These are phyloP conservation scores for Fundulus diaphanus DNA, from an alignment of 2,797 vertebrate genomes.

Conservation along the genomic window DNA sequence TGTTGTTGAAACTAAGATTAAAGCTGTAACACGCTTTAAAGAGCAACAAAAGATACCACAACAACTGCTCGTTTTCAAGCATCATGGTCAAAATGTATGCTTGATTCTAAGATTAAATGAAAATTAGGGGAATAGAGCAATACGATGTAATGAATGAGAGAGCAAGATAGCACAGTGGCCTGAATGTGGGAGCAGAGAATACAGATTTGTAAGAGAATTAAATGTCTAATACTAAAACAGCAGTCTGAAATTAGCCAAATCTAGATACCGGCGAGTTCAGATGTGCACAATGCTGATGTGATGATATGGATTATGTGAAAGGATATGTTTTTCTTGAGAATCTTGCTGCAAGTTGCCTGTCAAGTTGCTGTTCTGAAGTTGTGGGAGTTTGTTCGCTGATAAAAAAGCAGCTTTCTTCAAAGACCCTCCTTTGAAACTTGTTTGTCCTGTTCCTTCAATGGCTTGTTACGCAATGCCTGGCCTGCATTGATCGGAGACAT, in stretches of 20 bases:
- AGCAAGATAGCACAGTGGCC: background rate
- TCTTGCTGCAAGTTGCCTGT: conserved; percentile 4
- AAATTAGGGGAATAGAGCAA: background rate
- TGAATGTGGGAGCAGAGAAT: background rate
- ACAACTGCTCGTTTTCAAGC: background rate
- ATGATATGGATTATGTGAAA: background rate
- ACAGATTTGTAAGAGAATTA: background rate
- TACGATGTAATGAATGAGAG: background rate
- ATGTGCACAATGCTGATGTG: background rate
- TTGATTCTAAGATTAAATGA: background rate
- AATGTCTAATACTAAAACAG: background rate
- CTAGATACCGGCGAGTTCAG: background rate
- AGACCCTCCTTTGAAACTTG: conserved; percentile 18
- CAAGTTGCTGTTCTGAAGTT: conserved; percentile 2
- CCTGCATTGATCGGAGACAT: conserved; percentile 1
- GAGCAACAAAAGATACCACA: background rate
- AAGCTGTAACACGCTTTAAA: background rate
- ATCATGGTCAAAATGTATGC: background rate
- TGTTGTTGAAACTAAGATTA: background rate
- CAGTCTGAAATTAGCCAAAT: background rate
- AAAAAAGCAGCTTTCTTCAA: conserved; percentile 17
- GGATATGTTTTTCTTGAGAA: background rate
- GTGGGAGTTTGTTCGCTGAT: conserved; percentile 26
- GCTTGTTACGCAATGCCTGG: conserved; percentile 16
- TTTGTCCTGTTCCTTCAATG: conserved; percentile 2